These are phyloP conservation scores for Dioctria linearis DNA, from an alignment of 2,888 invertebrate genomes.

Conservation along the genomic window DNA sequence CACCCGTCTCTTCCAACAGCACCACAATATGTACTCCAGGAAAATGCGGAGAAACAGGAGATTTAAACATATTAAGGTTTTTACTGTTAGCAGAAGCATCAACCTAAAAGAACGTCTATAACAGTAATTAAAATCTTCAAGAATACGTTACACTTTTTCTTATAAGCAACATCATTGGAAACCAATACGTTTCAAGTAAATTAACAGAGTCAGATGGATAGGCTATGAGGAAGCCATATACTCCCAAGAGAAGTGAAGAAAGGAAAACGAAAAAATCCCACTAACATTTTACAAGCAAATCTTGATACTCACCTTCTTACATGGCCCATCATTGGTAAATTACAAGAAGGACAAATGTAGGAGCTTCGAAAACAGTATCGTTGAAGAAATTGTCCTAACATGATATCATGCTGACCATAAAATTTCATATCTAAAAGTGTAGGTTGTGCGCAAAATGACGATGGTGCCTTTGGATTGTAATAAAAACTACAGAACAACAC, in stretches of 20 bases:
- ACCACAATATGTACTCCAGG: too few relatives aligned
- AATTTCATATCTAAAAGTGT: slow-evolving; percentile 83
- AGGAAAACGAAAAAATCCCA: background rate
- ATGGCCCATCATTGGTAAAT: slow-evolving; percentile 89
- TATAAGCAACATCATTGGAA: too few relatives aligned
- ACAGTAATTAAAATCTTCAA: too few relatives aligned
- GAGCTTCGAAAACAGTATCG: slow-evolving; percentile 90
- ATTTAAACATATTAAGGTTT: too few relatives aligned
- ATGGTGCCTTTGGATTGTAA: slow-evolving; percentile 68
- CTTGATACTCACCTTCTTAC: slow-evolving; percentile 75
- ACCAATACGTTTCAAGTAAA: background rate
- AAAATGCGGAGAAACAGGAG: too few relatives aligned
- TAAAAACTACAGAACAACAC: slow-evolving; percentile 87
- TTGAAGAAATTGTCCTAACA: slow-evolving; percentile 93
- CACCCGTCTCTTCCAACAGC: too few relatives aligned
- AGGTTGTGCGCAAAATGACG: slow-evolving; percentile 70
- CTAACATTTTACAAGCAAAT: background rate
- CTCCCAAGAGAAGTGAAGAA: too few relatives aligned
- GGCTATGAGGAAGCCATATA: too few relatives aligned
- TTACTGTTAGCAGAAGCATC: too few relatives aligned
- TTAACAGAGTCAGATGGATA: too few relatives aligned
- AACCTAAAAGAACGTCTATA: too few relatives aligned
- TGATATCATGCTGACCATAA: slow-evolving; percentile 95
- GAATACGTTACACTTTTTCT: too few relatives aligned
- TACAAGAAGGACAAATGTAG: slow-evolving; percentile 87